A percentile compares a stretch with the other conserved stretches of the same genome.
Conservation (phyloP, 2,888 invertebrate species). For the Meghimatium bilineatum region DNA sequence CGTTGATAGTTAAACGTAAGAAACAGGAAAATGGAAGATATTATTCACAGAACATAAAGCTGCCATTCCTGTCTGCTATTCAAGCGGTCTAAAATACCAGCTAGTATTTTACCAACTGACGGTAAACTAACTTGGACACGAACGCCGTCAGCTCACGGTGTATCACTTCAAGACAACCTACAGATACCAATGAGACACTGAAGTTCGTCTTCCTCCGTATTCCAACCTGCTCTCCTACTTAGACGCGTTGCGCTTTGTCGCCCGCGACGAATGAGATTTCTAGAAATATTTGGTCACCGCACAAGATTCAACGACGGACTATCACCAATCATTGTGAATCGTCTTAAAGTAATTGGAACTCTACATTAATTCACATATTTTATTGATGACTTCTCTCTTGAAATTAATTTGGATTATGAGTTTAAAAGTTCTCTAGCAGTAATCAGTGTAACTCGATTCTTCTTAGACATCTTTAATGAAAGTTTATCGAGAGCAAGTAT, state of each 20-base stretch:
- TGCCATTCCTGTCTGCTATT: no score
- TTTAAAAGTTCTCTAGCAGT: no score
- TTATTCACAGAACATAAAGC: no score
- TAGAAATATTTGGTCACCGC: background rate
- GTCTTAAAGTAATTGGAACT: background rate
- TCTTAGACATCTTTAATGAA: no score
- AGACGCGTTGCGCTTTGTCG: conserved; percentile 2
- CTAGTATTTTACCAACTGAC: background rate
- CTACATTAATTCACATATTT: background rate
- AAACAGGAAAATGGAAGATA: no score
- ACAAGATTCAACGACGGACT: background rate
- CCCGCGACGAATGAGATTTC: background rate
- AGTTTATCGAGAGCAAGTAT: no score
- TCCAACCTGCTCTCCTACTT: conserved; percentile 4
- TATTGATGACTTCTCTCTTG: background rate
- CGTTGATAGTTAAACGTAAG: no score
- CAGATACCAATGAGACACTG: background rate
- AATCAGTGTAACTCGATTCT: no score
- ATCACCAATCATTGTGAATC: background rate
- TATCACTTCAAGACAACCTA: background rate
- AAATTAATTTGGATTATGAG: background rate
- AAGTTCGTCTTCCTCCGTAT: background rate
- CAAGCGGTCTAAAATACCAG: background rate
- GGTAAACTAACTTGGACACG: background rate
- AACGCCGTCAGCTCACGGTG: background rate